phyloP scores from a whole-genome alignment of 2,797 vertebrate genomes.

The Spatula versicolor region DNA sequence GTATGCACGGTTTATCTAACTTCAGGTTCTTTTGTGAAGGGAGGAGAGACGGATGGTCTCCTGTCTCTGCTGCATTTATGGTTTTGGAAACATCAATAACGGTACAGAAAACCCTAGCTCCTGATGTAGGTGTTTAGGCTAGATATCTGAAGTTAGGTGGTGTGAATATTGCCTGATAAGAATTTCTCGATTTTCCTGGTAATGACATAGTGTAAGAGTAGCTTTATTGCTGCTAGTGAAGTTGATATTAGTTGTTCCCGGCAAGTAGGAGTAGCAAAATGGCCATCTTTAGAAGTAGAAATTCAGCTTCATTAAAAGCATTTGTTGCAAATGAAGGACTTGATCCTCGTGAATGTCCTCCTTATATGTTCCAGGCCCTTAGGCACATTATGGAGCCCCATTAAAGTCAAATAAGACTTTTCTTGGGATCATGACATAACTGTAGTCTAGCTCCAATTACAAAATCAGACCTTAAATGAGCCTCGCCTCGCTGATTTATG shows the following conservation, averaged over 20 bases:
- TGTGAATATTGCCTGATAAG: not conserved
- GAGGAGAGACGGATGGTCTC: not conserved
- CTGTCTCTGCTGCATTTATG: not conserved
- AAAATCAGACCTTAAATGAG: not conserved
- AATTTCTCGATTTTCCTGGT: not conserved
- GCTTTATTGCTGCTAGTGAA: not conserved
- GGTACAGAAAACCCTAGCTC: not conserved
- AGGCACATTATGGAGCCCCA: not conserved
- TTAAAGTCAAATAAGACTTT: not conserved
- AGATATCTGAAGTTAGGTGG: not conserved
- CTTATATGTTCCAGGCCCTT: not conserved
- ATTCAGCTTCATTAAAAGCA: conserved; percentile 54
- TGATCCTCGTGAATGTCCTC: not conserved
- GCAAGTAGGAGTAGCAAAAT: not conserved
- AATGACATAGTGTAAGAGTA: not conserved
- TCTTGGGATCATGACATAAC: not conserved
- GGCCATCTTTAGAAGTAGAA: conserved; percentile 37
- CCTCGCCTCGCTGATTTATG: not conserved
- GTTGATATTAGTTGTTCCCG: not conserved
- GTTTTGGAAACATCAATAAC: not conserved
- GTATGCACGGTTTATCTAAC: not conserved
- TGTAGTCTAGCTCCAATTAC: not conserved
- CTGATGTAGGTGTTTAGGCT: not conserved
- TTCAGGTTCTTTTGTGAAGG: not conserved
- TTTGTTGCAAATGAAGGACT: conserved; percentile 9